Percentiles rank a stretch among this genome's conserved stretches.
These are phyloP conservation scores for Adrianichthys oophorus DNA, from an alignment of 2,797 vertebrate genomes.

Conservation along the genomic window DNA sequence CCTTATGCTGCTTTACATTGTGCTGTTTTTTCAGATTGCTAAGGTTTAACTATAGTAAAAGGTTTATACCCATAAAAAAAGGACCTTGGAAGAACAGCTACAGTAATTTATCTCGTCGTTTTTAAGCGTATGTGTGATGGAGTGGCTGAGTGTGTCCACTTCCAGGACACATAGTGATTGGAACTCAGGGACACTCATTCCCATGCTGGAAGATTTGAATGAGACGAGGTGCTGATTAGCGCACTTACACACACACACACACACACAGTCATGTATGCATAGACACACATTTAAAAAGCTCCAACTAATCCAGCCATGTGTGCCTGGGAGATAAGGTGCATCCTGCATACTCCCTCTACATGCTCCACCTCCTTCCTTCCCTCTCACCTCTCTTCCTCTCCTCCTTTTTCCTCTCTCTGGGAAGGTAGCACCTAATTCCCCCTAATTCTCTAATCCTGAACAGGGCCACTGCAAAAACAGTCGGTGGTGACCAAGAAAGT, in stretches of 20 bases:
- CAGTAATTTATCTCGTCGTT: slow-evolving; percentile 28
- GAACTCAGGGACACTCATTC: slow-evolving; percentile 59
- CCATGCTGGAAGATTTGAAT: slow-evolving; percentile 59
- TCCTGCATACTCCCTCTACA: slow-evolving; percentile 63
- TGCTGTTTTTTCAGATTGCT: too few species aligned
- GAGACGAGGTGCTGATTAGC: slow-evolving; percentile 57
- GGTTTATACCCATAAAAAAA: too few species aligned
- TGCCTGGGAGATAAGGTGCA: slow-evolving; percentile 75
- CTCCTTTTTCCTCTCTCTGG: slow-evolving; percentile 34
- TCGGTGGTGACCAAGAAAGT: slow-evolving; percentile 53
- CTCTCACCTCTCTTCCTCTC: slow-evolving; percentile 33
- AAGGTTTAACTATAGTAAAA: too few species aligned
- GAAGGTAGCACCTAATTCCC: slow-evolving; percentile 70
- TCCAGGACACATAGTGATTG: slow-evolving; percentile 50
- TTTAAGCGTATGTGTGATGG: slow-evolving; percentile 6
- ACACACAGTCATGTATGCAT: slow-evolving; percentile 1
- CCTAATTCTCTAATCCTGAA: slow-evolving; percentile 71
- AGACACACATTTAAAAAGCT: slow-evolving; percentile 51
- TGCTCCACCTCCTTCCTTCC: slow-evolving; percentile 40
- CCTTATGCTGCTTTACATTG: too few species aligned
- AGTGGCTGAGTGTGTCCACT: slow-evolving; percentile 38
- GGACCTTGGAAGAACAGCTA: neutral
- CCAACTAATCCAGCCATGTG: slow-evolving; percentile 75
- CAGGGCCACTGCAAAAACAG: slow-evolving; percentile 58
- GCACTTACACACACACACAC: slow-evolving; percentile 23